Evolutionary conservation across 2,797 vertebrate species (phyloP).

Genomic region (Eulemur albifrons): DNA sequence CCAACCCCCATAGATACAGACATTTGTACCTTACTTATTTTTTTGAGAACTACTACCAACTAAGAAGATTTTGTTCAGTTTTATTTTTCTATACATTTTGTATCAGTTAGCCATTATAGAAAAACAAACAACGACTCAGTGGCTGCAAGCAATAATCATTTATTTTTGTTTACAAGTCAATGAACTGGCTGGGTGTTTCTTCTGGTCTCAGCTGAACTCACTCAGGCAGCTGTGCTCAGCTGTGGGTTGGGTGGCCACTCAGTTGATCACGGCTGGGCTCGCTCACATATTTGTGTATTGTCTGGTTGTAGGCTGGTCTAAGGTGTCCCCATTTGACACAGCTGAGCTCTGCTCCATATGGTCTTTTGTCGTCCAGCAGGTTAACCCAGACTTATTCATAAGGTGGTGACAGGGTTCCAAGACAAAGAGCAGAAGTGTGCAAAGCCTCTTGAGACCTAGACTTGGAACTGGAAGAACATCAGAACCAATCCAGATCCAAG

Average conservation of each 20-base stretch:
- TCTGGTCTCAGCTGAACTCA: not conserved
- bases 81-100: not conserved
- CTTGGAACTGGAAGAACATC: not conserved
- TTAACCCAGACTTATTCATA: not conserved
- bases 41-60: not conserved
- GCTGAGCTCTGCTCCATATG: not conserved
- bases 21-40: not conserved
- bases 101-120: not conserved
- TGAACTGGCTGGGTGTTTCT: not conserved
- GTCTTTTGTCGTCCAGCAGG: not conserved
- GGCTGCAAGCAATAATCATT: not conserved
- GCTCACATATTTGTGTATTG: not conserved
- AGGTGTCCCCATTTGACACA: not conserved
- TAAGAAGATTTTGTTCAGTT: not conserved
- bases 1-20: not conserved
- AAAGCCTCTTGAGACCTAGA: not conserved
- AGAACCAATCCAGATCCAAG: not conserved
- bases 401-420: not conserved
- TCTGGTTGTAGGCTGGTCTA: not conserved
- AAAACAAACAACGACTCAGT: not conserved
- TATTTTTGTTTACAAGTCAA: not conserved
- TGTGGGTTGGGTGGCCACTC: not conserved
- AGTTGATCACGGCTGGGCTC: not conserved
- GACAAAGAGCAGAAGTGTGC: not conserved
- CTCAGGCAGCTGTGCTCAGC: not conserved